Percentiles rank a stretch among this genome's conserved stretches.
Conservation (phyloP, 2,888 invertebrate species). For the Ctena decussata region DNA sequence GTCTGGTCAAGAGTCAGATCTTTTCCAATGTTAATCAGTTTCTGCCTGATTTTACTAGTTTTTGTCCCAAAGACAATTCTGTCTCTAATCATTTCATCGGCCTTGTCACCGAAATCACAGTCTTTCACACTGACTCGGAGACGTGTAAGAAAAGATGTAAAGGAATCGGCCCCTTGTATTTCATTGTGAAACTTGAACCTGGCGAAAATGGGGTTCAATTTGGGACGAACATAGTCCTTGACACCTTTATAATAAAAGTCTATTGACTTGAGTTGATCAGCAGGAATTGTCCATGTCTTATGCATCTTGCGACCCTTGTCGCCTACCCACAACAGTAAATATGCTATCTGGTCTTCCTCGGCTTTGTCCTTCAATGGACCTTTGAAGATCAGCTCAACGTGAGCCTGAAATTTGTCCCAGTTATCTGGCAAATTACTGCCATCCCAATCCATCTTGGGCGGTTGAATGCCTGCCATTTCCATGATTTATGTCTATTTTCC, state of each 20-base stretch:
- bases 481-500: background rate
- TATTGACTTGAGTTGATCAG: background rate
- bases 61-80: conserved; percentile 33
- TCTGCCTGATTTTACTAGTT: conserved; percentile 21
- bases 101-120: background rate
- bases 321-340: too few species aligned
- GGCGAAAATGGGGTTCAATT: conserved; percentile 25
- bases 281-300: background rate
- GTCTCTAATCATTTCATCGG: conserved; percentile 25
- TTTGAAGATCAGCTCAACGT: too few species aligned
- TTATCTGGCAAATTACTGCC: background rate
- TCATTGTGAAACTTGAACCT: conserved; percentile 34
- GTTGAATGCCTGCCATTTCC: background rate
- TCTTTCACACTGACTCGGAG: conserved; percentile 4
- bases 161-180: background rate
- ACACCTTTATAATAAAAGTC: background rate
- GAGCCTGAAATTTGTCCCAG: background rate
- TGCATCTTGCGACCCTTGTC: background rate
- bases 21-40: conserved; percentile 19
- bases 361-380: too few species aligned
- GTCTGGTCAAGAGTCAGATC: conserved; percentile 26
- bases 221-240: background rate
- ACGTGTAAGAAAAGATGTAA: conserved; percentile 16
- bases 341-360: too few species aligned
- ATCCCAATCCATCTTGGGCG: background rate